Evolutionary conservation across 2,888 invertebrate genomes (phyloP), one percentile per base, ranked within the genome.

Genomic region (Agriotes lineatus): DNA sequence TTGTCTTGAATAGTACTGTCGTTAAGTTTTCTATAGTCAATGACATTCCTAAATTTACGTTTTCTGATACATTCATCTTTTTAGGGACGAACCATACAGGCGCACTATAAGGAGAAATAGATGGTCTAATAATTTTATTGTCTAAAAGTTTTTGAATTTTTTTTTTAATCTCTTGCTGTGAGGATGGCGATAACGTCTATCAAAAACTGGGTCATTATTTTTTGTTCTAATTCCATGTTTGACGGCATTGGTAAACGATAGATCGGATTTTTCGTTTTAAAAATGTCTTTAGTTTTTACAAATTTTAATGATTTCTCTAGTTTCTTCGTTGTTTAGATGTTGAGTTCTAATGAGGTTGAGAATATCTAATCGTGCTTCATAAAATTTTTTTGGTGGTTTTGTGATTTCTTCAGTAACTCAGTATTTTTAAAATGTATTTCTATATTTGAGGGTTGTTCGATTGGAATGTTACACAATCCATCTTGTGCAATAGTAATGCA

Each of bases 61-160:
- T 79, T 72, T 0, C 80, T 0, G 74, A 72, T 0, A 78, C 71
- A 30, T 82, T 82, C 2, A 72, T 10, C 70, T 82, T 82, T 61
- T 83, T 81, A 0, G 81, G 80, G 0, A 83, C 82, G 30, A 82
- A 68, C 73, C 81, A 81, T 1, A 82, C 75, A 1, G 81, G 82
- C 6, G 76, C 75, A 44, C 75, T 79, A 79, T 80, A 83, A 0
- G 81, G 83, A 3, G 79, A 79, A 14, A 72, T 61, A 0, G 75
- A 76, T 10, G 77, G 77, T 59, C 72, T 64, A 10, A 83, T 81
- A 3, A 82, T 76, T 19, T 79, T 77, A 56, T 82, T 73, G 2
- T 75, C 50, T 62, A 81, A 54, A 42, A 81, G 14, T 67, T 78
- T 74, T 6, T 76, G 58, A 22, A 80, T 76, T 71, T 82, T 79